phyloP scores from a whole-genome alignment of 2,113 vertebrate genomes.

The Recurvirostra avosetta region DNA sequence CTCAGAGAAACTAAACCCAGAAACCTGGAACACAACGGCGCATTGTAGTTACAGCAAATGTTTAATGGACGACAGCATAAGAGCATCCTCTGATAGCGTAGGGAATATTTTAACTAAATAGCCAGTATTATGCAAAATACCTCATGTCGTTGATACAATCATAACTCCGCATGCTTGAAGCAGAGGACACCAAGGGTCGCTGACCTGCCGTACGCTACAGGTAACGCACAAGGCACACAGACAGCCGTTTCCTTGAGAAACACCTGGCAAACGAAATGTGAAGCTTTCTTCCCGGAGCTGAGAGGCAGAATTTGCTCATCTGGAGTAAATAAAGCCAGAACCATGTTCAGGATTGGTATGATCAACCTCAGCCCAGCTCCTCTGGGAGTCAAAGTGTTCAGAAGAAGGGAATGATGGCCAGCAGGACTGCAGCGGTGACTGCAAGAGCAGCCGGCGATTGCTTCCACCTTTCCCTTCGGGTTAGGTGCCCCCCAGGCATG shows the following conservation, averaged over 20 bases:
- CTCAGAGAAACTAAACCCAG: neutral
- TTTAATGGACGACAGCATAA: neutral
- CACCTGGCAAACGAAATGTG: neutral
- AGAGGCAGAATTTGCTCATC: neutral
- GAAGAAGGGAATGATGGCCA: neutral
- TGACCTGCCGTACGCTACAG: neutral
- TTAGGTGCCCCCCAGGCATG: rapidly evolving
- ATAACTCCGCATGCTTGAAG: neutral
- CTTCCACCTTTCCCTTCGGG: neutral
- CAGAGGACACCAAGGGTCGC: neutral
- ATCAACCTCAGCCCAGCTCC: neutral
- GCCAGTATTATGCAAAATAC: neutral
- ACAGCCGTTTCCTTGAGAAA: neutral
- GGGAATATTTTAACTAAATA: neutral
- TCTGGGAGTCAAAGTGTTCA: neutral
- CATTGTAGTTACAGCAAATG: neutral
- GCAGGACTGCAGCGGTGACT: neutral
- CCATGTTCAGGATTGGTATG: neutral
- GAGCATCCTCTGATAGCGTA: neutral
- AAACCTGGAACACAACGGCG: neutral
- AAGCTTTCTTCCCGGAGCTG: neutral
- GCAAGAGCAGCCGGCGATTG: rapidly evolving
- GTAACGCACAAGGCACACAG: neutral
- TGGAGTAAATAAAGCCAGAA: neutral
- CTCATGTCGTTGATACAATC: neutral